Conservation (phyloP, 2,888 invertebrate genomes). For the Xestobium rufovillosum region DNA sequence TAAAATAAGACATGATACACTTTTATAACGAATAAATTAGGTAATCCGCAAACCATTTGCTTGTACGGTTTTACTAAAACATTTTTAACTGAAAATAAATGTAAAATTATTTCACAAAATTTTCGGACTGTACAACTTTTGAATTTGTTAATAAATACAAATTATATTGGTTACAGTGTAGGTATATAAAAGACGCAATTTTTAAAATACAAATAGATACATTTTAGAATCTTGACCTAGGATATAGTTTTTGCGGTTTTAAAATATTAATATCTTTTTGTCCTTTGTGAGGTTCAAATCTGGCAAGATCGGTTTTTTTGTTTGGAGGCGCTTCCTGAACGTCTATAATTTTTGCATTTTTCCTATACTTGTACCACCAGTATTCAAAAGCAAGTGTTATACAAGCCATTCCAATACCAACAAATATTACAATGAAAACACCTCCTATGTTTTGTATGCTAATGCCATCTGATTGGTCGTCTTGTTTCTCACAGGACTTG, state of each 20-base stretch:
- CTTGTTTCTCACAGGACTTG: slow-evolving; percentile 74
- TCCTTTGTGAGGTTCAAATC: slow-evolving; percentile 10
- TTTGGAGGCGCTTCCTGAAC: slow-evolving; percentile 49
- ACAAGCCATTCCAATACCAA: slow-evolving; percentile 87
- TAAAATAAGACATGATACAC: too few species aligned
- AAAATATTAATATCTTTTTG: slow-evolving; percentile 12
- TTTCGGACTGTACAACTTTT: too few species aligned
- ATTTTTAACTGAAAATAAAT: too few species aligned
- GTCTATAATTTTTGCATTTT: slow-evolving; percentile 51
- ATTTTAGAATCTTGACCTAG: slow-evolving; percentile 31
- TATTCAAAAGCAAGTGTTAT: slow-evolving; percentile 89
- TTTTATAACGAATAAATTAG: too few species aligned
- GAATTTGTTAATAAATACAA: too few species aligned
- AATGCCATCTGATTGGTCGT: slow-evolving; percentile 93
- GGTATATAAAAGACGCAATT: too few species aligned
- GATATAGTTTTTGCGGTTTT: slow-evolving; percentile 23
- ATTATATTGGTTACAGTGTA: too few species aligned
- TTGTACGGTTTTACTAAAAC: too few species aligned
- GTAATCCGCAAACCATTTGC: too few species aligned
- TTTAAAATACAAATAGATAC: too few species aligned
- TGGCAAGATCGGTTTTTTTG: slow-evolving; percentile 1
- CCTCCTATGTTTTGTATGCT: slow-evolving; percentile 97
- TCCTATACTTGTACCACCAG: slow-evolving; percentile 83
- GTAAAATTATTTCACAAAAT: too few species aligned
- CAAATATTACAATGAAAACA: slow-evolving; percentile 95